Base-by-base conservation (phyloP, 1,140 invertebrate genomes). In the Zaprionus lachaisei region DNA sequence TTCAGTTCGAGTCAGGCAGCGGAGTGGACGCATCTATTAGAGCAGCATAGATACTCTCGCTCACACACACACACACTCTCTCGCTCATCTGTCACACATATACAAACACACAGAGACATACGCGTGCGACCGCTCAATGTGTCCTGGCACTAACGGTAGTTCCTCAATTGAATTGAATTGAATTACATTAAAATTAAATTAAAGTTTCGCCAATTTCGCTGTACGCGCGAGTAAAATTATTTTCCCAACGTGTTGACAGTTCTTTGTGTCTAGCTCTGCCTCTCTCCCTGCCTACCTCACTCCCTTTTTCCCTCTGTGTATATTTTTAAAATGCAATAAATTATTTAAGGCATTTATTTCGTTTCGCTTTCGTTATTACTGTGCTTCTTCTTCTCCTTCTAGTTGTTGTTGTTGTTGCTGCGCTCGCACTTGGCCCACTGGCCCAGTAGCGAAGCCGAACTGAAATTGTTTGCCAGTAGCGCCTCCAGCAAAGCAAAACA, bases 291-390 rank as follows among this genome's bases (percentile, higher is more conserved):
- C 38, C 51, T 47, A n/a, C 63, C 15, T 14, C 56, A 51, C 6
- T 57, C 14, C 44, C n/a, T 63, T 20, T 31, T 1, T 6, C 41
- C 20, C 17, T 14, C 24, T 75, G 22, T 56, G 26, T 63, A 51
- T 38, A 51, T 54, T 71, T 58, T 28, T 34, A 68, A 77, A 81
- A 77, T 84, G 72, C 72, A 79, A 77, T 90, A 73, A 82, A 89
- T 89, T 82, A 89, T 89, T 89, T 81, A 89, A 80, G 75, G 79
- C 72, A 81, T 90, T 84, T 80, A 72, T 83, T 87, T 83, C 79
- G 80, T 78, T 77, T 68, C 73, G 64, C 37, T 79, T 87, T 89
- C 80, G 64, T 74, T 82, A 41, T 54, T 65, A 66, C 55, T 66
- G 78, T 75, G n/a, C 56, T 22, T 22, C 31, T 11, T 17, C 15